Evolutionary conservation across 30 jellyfish, hydroid and myxozoan species (phyloP).

Genomic region (Hydractinia symbiolongicarpus): DNA sequence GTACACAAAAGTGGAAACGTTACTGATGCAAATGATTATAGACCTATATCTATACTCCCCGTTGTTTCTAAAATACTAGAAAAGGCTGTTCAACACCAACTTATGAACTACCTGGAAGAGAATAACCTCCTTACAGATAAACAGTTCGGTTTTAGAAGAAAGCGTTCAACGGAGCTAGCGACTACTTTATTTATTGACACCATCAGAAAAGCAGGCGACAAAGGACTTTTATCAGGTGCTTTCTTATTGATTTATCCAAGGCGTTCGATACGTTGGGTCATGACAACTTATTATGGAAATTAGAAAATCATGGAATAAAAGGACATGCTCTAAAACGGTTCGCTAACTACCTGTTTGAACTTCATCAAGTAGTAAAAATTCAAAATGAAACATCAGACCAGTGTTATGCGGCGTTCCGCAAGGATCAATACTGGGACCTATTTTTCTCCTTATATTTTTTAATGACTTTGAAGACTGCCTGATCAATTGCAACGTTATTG

Average conservation of each 20-base stretch:
- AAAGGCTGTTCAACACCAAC: too few species aligned
- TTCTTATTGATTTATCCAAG: neutral
- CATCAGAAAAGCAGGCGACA: slow-evolving; percentile 9
- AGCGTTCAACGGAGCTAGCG: neutral
- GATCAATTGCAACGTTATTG: slow-evolving; percentile 34
- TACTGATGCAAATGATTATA: too few species aligned
- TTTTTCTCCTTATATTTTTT: slow-evolving; percentile 45
- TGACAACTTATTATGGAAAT: neutral
- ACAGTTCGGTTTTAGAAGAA: neutral
- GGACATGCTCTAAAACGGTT: neutral
- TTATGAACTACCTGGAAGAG: too few species aligned
- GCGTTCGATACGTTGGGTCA: slow-evolving; percentile 1
- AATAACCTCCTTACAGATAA: neutral
- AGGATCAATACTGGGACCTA: slow-evolving; percentile 45
- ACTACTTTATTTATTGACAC: neutral
- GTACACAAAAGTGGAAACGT: neutral
- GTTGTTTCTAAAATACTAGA: too few species aligned
- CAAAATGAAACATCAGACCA: too few species aligned
- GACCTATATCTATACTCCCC: too few species aligned
- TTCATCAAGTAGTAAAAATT: too few species aligned
- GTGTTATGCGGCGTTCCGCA: too few species aligned
- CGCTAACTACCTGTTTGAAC: too few species aligned
- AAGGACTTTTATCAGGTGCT: slow-evolving; percentile 1
- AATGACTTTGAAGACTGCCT: slow-evolving; percentile 59
- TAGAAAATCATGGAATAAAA: neutral